Evolutionary conservation across 2,113 vertebrate species (phyloP).

Genomic region (Phalacrocorax aristotelis): DNA sequence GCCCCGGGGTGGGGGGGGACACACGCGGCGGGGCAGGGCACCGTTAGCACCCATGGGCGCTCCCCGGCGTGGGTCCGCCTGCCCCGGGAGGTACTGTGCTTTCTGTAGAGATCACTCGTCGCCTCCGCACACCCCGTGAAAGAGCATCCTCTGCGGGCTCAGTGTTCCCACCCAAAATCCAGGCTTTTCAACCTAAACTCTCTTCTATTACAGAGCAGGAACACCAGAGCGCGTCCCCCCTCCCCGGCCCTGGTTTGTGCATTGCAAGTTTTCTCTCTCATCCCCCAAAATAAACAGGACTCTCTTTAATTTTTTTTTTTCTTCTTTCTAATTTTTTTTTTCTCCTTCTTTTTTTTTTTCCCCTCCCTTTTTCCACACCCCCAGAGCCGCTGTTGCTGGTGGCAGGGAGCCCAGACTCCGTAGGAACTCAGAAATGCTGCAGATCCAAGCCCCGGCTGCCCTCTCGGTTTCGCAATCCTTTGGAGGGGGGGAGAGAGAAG

Average conservation of each 20-base stretch:
- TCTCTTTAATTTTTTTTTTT: neutral
- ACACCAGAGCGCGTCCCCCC: neutral
- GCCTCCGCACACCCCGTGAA: neutral
- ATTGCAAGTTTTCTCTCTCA: neutral
- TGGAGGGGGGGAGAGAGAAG: neutral
- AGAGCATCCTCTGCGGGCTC: neutral
- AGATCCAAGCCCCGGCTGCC: constrained; percentile 41
- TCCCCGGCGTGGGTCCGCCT: neutral
- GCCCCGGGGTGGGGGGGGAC: neutral
- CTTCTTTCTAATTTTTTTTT: neutral
- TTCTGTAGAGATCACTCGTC: accelerated
- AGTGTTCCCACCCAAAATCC: neutral
- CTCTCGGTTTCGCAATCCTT: constrained; percentile 51
- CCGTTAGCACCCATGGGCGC: neutral
- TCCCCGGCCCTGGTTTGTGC: neutral
- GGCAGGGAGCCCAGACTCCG: constrained; percentile 62
- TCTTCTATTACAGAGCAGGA: neutral
- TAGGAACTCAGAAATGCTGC: constrained; percentile 55
- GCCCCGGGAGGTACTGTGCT: neutral
- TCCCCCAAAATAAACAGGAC: constrained; percentile 40
- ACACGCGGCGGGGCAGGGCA: neutral
- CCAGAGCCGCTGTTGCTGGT: constrained; percentile 59
- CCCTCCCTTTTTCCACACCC: constrained; percentile 57
- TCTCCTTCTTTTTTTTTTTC: neutral
- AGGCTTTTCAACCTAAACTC: neutral